These are phyloP conservation scores for Puntigrus tetrazona DNA, from an alignment of 2,113 vertebrate species.

Conservation along the genomic window DNA sequence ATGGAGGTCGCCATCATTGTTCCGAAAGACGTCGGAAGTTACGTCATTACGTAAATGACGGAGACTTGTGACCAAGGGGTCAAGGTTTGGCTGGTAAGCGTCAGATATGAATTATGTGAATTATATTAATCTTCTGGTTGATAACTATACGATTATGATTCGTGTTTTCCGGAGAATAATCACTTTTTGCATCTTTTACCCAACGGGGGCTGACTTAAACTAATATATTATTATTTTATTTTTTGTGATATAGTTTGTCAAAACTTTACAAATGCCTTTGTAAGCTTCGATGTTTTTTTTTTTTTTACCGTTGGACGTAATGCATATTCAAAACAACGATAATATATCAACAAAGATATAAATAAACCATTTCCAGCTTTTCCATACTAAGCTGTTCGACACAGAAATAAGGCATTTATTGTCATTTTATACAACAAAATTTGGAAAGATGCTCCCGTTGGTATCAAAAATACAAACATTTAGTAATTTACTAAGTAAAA, in stretches of 20 bases:
- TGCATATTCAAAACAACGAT: not conserved
- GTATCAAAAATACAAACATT: too few relatives aligned
- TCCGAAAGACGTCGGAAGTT: not conserved
- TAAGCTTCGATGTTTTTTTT: not conserved
- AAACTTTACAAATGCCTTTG: not conserved
- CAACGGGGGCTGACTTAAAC: not conserved
- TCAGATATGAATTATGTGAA: not conserved
- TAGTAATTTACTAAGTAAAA: too few relatives aligned
- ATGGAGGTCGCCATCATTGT: conserved; percentile 48
- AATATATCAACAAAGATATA: not conserved
- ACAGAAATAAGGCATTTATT: not conserved
- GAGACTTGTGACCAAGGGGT: not conserved
- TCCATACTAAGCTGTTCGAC: not conserved
- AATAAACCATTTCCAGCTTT: not conserved
- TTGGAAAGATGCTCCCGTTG: too few relatives aligned
- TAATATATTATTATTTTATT: not conserved
- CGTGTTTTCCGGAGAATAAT: not conserved
- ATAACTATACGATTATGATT: not conserved
- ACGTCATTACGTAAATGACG: conserved; percentile 27
- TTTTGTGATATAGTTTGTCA: not conserved
- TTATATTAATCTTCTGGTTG: not conserved
- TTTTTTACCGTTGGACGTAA: not conserved
- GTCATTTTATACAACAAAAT: not conserved
- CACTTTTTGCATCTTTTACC: not conserved
- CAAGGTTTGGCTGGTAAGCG: not conserved